These are phyloP conservation scores for Eupithecia exiguata DNA, from an alignment of 2,888 invertebrate species.

Conservation along the genomic window DNA sequence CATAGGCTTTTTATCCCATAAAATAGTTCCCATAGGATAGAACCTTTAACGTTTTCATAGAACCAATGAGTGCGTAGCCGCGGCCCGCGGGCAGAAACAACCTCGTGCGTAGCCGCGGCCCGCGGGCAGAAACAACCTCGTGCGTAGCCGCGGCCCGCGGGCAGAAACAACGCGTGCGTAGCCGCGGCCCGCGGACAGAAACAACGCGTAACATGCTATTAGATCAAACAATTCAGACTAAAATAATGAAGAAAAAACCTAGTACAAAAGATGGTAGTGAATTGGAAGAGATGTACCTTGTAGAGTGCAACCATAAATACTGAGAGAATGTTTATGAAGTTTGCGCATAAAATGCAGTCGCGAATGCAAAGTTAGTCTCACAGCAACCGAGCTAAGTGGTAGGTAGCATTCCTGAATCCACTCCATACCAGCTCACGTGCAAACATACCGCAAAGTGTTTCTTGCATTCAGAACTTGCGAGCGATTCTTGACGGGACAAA, in stretches of 20 bases:
- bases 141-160: too few relatives aligned
- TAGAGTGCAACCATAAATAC: neutral
- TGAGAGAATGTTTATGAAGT: neutral
- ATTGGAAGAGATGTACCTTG: neutral
- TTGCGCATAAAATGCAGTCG: conserved; percentile 5
- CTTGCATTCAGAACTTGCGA: conserved; percentile 1
- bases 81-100: too few relatives aligned
- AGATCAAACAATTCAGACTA: too few relatives aligned
- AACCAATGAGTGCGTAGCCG: too few relatives aligned
- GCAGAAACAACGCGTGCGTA: too few relatives aligned
- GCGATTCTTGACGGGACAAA: conserved; percentile 11
- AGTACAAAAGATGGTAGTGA: neutral
- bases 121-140: too few relatives aligned
- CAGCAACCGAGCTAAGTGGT: neutral
- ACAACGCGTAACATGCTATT: too few relatives aligned
- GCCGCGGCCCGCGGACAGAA: too few relatives aligned
- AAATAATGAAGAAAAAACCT: neutral
- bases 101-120: too few relatives aligned
- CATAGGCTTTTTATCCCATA: too few relatives aligned
- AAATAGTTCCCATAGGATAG: too few relatives aligned
- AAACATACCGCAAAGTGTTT: conserved; percentile 5
- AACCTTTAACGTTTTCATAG: too few relatives aligned
- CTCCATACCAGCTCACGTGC: neutral
- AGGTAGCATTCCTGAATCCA: neutral
- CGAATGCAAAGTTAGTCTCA: conserved; percentile 9